A percentile compares a stretch with the other conserved stretches of the same genome.
Evolutionary conservation across 2,888 invertebrate genomes (phyloP).

Genomic region (Agrochola lota): DNA sequence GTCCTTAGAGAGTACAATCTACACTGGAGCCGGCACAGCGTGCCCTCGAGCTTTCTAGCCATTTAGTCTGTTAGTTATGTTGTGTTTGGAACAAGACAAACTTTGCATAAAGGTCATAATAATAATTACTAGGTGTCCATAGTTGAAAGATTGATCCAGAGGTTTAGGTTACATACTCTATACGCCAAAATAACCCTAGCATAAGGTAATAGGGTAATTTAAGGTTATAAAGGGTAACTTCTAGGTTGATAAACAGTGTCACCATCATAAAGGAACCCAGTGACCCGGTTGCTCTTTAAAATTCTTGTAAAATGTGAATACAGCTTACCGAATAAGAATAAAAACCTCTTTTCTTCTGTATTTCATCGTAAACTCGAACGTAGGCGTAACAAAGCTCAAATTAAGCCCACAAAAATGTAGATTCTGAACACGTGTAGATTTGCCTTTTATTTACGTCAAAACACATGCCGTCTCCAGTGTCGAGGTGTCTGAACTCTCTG

Average conservation of each 20-base stretch:
- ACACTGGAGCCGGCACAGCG: constrained; percentile 25
- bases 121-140: background rate
- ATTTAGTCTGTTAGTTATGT: background rate
- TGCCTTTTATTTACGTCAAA: background rate
- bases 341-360: background rate
- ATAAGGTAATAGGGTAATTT: too few species aligned
- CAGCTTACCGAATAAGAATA: background rate
- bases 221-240: too few species aligned
- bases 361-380: background rate
- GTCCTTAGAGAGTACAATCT: constrained; percentile 18
- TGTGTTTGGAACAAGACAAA: constrained; percentile 1
- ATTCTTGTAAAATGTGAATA: background rate
- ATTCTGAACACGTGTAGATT: constrained; percentile 8
- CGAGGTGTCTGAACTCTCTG: background rate
- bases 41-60: constrained; percentile 8
- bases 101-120: background rate
- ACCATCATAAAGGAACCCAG: background rate
- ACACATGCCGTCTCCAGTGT: constrained; percentile 15
- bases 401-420: constrained; percentile 2
- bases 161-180: background rate
- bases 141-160: background rate
- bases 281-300: background rate
- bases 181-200: background rate
- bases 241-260: background rate
- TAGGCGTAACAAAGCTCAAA: constrained; percentile 6